Conservation (phyloP, 2,113 vertebrate species). For the Salvator merianae region DNA sequence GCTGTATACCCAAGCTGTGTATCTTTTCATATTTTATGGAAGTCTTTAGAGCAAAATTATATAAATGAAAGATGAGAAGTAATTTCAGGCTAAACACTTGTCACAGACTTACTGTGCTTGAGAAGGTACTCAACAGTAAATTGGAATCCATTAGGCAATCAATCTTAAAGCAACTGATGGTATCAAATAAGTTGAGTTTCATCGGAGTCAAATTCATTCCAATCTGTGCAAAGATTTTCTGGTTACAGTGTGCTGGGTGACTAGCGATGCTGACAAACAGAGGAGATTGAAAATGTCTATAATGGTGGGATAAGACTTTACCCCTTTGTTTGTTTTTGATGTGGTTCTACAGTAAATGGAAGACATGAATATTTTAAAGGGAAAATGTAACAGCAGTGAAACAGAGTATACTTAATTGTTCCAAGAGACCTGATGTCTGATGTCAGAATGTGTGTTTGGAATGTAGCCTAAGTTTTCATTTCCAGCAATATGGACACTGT, state of each 20-base stretch:
- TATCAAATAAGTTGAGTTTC: constrained; percentile 8
- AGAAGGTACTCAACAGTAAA: constrained; percentile 12
- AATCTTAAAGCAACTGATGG: not conserved
- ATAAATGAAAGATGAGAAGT: constrained; percentile 21
- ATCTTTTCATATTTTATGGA: constrained; percentile 20
- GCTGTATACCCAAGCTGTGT: constrained; percentile 4
- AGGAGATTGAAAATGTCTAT: not conserved
- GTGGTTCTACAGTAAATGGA: constrained; percentile 19
- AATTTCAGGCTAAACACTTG: constrained; percentile 4
- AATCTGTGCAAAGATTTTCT: not conserved
- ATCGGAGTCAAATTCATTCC: not conserved
- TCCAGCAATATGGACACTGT: not conserved
- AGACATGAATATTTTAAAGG: constrained; percentile 34
- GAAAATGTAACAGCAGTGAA: constrained; percentile 8
- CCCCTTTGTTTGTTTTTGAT: not conserved
- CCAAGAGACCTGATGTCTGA: not conserved
- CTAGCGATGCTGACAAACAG: not conserved
- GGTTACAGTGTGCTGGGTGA: not conserved
- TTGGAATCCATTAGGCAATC: constrained; percentile 22
- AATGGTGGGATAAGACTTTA: not conserved
- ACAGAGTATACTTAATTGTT: constrained; percentile 7
- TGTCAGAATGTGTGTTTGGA: constrained; percentile 9
- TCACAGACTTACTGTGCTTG: not conserved
- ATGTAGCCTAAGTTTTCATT: not conserved
- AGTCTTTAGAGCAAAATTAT: constrained; percentile 20